Evolutionary conservation across 2,888 invertebrate genomes (phyloP).

Genomic region (Augiades crinisus): DNA sequence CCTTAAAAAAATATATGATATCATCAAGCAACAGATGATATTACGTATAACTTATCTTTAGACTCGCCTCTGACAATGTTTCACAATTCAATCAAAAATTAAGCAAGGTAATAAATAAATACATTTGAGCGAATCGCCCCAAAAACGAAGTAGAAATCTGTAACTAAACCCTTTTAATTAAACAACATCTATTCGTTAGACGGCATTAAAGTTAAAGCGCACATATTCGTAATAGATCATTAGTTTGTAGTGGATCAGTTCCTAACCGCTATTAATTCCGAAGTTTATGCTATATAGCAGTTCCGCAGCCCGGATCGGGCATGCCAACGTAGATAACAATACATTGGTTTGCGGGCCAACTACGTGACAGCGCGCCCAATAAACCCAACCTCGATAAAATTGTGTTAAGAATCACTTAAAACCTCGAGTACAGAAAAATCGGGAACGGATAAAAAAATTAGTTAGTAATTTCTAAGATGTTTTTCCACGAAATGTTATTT

Average conservation of each 20-base stretch:
- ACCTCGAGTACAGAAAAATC: neutral
- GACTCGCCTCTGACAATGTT: too few species aligned
- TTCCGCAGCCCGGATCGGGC: constrained; percentile 12
- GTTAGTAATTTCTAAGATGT: constrained; percentile 17
- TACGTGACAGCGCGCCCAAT: constrained; percentile 14
- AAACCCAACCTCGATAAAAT: constrained; percentile 13
- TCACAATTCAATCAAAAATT: too few species aligned
- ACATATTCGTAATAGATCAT: constrained; percentile 3
- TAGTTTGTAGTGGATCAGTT: constrained; percentile 12
- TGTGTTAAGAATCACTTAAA: constrained; percentile 7
- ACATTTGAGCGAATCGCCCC: too few species aligned
- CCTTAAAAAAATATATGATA: too few species aligned
- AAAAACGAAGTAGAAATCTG: too few species aligned
- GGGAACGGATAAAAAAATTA: neutral
- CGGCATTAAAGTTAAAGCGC: constrained; percentile 1
- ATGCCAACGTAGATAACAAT: constrained; percentile 22
- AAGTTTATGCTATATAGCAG: constrained; percentile 8
- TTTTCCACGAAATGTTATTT: constrained; percentile 19
- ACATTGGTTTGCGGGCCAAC: constrained; percentile 14
- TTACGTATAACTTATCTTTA: too few species aligned
- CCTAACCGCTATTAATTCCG: constrained; percentile 19
- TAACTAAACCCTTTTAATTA: too few species aligned
- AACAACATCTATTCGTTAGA: too few species aligned
- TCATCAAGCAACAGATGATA: too few species aligned
- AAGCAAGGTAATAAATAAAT: too few species aligned